These are phyloP conservation scores for Scatophagus argus DNA, from an alignment of 2,113 vertebrate genomes.

Conservation along the genomic window DNA sequence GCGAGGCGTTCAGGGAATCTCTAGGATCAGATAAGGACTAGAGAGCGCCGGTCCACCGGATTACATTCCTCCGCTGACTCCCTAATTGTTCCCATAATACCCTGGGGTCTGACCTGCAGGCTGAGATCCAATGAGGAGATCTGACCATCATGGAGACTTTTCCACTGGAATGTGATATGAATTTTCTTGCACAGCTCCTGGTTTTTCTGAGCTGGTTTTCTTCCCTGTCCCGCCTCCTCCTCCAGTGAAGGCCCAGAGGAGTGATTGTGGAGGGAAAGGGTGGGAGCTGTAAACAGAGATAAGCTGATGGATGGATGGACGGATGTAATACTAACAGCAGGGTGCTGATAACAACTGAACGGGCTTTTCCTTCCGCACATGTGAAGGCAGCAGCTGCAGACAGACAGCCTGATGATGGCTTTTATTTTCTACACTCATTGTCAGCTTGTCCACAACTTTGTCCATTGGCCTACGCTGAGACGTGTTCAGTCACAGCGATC, in stretches of 20 bases:
- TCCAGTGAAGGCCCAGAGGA: not conserved
- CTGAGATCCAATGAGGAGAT: not conserved
- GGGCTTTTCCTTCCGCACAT: slow-evolving; percentile 31
- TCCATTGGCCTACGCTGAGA: too few relatives aligned
- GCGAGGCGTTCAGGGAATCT: slow-evolving; percentile 35
- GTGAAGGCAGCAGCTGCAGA: not conserved
- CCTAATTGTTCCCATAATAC: slow-evolving; percentile 61
- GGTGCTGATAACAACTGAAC: slow-evolving; percentile 28
- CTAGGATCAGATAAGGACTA: slow-evolving; percentile 43
- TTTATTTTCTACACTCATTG: not conserved
- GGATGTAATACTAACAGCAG: slow-evolving; percentile 33
- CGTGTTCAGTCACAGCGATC: too few relatives aligned
- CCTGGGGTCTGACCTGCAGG: slow-evolving; percentile 5
- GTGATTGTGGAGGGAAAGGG: slow-evolving; percentile 73
- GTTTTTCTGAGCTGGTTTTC: not conserved
- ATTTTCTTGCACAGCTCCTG: not conserved
- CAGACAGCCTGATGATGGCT: not conserved
- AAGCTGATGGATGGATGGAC: slow-evolving; percentile 60
- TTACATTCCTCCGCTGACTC: slow-evolving; percentile 50
- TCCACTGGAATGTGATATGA: not conserved
- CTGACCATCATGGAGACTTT: not conserved
- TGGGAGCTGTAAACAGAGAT: slow-evolving; percentile 82
- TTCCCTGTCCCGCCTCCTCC: not conserved
- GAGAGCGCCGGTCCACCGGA: not conserved
- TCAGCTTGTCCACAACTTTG: too few relatives aligned